Conservation (phyloP, 2,113 vertebrate genomes). For the Ctenodactylus gundi region DNA sequence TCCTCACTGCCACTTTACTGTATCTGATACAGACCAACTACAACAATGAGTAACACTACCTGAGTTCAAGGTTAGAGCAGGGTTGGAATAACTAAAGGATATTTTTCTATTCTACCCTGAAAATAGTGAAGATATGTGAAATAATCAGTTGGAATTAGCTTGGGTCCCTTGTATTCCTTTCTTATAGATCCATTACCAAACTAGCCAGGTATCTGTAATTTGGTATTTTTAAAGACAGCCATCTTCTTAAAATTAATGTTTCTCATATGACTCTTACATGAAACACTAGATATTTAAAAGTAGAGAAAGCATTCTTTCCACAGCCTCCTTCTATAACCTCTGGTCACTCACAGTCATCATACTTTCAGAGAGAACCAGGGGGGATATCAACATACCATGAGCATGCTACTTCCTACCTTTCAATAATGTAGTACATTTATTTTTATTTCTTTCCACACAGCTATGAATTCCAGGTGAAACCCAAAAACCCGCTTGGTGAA, state of each 20-base stretch:
- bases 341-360: background rate
- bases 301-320: background rate
- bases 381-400: background rate
- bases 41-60: background rate
- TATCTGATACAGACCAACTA: background rate
- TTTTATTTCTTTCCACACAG: slow-evolving; percentile 81
- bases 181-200: background rate
- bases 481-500: slow-evolving; percentile 93
- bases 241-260: background rate
- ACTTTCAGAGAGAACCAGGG: slow-evolving; percentile 11
- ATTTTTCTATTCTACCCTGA: background rate
- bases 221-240: background rate
- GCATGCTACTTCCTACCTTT: slow-evolving; percentile 7
- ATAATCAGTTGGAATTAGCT: background rate
- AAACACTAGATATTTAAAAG: slow-evolving; percentile 11
- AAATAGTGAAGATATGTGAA: background rate
- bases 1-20: background rate
- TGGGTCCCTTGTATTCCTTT: background rate
- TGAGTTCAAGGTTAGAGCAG: background rate
- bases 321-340: background rate
- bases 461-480: slow-evolving; percentile 95
- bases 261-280: slow-evolving; percentile 23
- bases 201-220: background rate
- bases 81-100: background rate
- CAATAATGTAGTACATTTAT: slow-evolving; percentile 26